Percentiles rank a stretch among this genome's conserved stretches.
Evolutionary conservation across 2,888 invertebrate genomes (phyloP).

Genomic region (Leptura quadrifasciata): DNA sequence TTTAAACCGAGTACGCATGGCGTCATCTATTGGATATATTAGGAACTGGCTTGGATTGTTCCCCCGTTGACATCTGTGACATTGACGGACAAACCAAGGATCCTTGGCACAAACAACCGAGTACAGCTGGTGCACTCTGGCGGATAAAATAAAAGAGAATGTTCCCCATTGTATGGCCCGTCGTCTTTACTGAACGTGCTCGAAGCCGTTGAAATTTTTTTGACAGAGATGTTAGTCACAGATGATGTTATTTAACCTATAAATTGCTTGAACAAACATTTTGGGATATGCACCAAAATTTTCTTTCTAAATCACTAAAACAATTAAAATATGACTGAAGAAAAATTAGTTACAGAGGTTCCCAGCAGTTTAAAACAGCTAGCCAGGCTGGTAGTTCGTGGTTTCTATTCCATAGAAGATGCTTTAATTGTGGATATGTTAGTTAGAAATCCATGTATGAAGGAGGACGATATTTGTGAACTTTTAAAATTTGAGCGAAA

Average conservation of each 20-base stretch:
- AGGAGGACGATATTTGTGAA: conserved; percentile 93
- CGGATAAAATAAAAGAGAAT: too few relatives aligned
- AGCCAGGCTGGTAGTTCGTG: conserved; percentile 92
- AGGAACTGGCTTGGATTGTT: too few relatives aligned
- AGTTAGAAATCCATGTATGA: conserved; percentile 96
- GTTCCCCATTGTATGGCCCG: too few relatives aligned
- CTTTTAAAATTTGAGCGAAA: conserved; percentile 94
- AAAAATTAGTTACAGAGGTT: conserved; percentile 88
- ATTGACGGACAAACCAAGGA: too few relatives aligned
- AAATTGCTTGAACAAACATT: neutral
- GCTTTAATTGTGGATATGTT: conserved; percentile 96
- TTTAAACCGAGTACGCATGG: too few relatives aligned
- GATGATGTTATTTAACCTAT: neutral
- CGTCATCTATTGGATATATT: too few relatives aligned
- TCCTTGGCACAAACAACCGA: too few relatives aligned
- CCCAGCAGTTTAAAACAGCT: conserved; percentile 95
- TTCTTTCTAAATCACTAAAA: neutral
- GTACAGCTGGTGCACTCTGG: too few relatives aligned
- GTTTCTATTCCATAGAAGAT: conserved; percentile 96
- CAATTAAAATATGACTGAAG: conserved; percentile 29
- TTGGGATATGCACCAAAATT: neutral
- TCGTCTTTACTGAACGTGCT: too few relatives aligned
- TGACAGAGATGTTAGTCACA: neutral
- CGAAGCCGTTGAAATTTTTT: too few relatives aligned
- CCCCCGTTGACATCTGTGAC: too few relatives aligned